Base-by-base conservation (phyloP, 2,888 invertebrate species). In the Cephus nigrinus region DNA sequence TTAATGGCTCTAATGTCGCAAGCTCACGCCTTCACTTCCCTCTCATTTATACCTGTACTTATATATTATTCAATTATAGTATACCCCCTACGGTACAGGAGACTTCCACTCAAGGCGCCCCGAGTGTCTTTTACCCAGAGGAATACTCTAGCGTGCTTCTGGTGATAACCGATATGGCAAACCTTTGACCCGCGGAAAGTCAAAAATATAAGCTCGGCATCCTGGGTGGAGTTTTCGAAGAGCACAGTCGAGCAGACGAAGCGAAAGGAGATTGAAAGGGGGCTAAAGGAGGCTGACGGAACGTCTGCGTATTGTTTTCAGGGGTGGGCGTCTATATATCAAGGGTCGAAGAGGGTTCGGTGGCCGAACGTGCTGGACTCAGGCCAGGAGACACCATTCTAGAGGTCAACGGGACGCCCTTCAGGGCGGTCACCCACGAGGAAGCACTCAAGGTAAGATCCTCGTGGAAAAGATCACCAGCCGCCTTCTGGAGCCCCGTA, bases 301-400 rank as follows among this genome's bases (percentile, higher is more conserved):
- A 86, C 86, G 85, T 86, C 75, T 87, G 85, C 78, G 83, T 84
- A 88, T 89, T 90, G 92, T 91, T 92, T 93, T 85, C 93, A 96
- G 97, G 96, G 89, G 95, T 96, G 90, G 97, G 97, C 90, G 97
- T 98, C 90, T 97, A 97, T 93, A 97, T 98, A 92, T 97, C 97
- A 88, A 94, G 97, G 88, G 96, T 98, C 87, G 97, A 97, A 92
- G 97, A 97, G 88, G 96, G 96, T 82, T 97, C 97, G 87, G 96
- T 97, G 85, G 97, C 97, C 83, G 97, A 97, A 92, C 94, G 97
- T 84, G 96, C 96, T 81, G 97, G 97, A 82, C 93, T 98, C 83
- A 94, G 97, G 89, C 97, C 97, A 83, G 98, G 98, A 83, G 98
- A 98, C 93, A 97, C 98, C 91, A 98, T 98, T 91, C 93, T 98